Conservation (phyloP, 1,140 invertebrate species). For the Meteorus sp. region DNA sequence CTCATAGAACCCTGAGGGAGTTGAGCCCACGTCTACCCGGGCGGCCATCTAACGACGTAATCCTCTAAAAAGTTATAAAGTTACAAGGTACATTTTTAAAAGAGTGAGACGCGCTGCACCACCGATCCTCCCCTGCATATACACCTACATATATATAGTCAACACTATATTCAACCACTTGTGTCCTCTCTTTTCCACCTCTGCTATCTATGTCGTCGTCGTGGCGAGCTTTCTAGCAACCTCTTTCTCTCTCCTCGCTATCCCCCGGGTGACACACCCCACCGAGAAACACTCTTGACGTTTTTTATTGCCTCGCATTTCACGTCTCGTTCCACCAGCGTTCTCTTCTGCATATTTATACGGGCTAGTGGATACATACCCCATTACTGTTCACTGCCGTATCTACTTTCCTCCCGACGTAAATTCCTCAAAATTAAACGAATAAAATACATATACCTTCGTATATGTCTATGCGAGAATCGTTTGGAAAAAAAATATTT, state of each 20-base stretch:
- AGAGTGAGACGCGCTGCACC: constrained; percentile 25
- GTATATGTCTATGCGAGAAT: too few species aligned
- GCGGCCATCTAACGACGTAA: constrained; percentile 44
- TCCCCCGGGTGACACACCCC: constrained; percentile 38
- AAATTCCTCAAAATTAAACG: constrained; percentile 6
- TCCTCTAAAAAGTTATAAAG: constrained; percentile 54
- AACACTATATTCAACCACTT: constrained; percentile 20
- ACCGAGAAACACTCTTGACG: constrained; percentile 51
- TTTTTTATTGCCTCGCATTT: constrained; percentile 56
- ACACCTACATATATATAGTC: neutral
- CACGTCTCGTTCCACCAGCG: constrained; percentile 42
- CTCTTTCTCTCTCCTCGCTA: constrained; percentile 19
- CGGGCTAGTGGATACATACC: constrained; percentile 45
- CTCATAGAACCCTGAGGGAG: constrained; percentile 28
- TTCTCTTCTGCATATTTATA: constrained; percentile 53
- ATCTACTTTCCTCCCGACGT: constrained; percentile 20
- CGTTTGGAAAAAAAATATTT: too few species aligned
- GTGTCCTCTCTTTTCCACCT: constrained; percentile 17
- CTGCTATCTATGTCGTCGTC: constrained; percentile 32
- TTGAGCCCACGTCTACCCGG: constrained; percentile 16
- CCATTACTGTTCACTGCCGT: constrained; percentile 24
- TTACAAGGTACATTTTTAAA: constrained; percentile 55
- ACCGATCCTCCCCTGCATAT: constrained; percentile 16
- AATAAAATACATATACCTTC: neutral
- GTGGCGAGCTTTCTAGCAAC: constrained; percentile 33